phyloP scores from a whole-genome alignment of 92 coral and sea anemone species.

The Anthopleura xanthogrammica region DNA sequence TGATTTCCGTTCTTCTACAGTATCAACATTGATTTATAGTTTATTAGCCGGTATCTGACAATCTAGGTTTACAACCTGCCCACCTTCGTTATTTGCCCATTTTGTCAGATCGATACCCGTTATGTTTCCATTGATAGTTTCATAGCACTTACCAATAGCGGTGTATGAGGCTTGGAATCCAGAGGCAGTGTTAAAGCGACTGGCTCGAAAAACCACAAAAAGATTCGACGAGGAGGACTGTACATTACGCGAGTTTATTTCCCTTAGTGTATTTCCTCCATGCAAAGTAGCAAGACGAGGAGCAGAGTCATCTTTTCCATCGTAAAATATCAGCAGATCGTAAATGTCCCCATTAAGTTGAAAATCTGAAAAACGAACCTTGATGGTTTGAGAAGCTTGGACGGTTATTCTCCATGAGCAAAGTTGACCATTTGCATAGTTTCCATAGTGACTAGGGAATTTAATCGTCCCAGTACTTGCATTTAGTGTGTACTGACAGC shows the following conservation, averaged over 20 bases:
- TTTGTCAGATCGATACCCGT: too few species aligned
- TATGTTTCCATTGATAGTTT: background rate
- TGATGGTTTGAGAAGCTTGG: background rate
- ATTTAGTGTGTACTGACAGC: constrained; percentile 7
- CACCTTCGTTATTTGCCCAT: background rate
- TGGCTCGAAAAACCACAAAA: background rate
- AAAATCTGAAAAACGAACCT: background rate
- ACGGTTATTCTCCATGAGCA: constrained; percentile 23
- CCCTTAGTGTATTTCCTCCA: background rate
- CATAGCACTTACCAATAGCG: background rate
- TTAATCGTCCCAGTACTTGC: background rate
- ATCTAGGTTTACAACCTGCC: too few species aligned
- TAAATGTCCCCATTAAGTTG: background rate
- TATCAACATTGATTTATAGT: too few species aligned
- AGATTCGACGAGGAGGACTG: background rate
- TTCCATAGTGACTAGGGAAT: constrained; percentile 4
- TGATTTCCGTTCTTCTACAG: too few species aligned
- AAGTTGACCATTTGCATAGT: constrained; percentile 17
- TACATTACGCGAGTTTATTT: background rate
- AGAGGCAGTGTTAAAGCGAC: background rate
- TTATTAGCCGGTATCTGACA: too few species aligned
- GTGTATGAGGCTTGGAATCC: background rate
- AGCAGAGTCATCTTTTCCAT: background rate
- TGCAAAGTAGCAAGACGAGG: background rate
- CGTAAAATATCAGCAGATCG: constrained; percentile 1